Evolutionary conservation across 2,888 invertebrate genomes (phyloP).

Genomic region (Dolichopus griseipennis): DNA sequence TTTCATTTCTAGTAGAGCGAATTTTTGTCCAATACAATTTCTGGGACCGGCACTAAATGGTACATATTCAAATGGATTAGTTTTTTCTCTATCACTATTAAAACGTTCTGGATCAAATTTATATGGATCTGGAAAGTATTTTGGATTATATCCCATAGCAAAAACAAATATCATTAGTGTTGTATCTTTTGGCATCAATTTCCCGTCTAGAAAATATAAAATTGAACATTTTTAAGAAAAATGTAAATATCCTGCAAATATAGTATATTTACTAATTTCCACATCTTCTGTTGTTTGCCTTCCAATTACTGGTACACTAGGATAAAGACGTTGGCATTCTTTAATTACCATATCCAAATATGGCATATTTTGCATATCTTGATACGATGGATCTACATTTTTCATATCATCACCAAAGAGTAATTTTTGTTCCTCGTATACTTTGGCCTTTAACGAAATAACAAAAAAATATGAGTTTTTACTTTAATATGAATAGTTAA

Average conservation of each 20-base stretch:
- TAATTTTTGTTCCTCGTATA: conserved; percentile 43
- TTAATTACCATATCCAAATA: conserved; percentile 33
- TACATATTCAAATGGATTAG: conserved; percentile 45
- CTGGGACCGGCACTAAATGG: conserved; percentile 53
- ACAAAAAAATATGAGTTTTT: neutral
- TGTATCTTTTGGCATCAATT: conserved; percentile 10
- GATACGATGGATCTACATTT: conserved; percentile 18
- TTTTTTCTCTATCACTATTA: conserved; percentile 34
- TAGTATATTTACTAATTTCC: neutral
- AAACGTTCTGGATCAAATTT: conserved; percentile 41
- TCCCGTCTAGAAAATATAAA: conserved; percentile 10
- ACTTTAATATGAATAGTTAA: conserved; percentile 20
- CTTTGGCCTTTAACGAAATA: conserved; percentile 33
- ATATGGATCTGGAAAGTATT: conserved; percentile 32
- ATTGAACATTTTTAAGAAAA: neutral
- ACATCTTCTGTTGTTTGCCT: conserved; percentile 21
- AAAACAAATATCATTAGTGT: conserved; percentile 15
- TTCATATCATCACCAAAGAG: conserved; percentile 41
- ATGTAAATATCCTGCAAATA: neutral
- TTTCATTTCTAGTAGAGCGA: conserved; percentile 49
- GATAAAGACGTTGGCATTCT: conserved; percentile 32
- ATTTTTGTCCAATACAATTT: conserved; percentile 49
- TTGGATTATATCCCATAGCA: conserved; percentile 35
- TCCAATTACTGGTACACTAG: conserved; percentile 34
- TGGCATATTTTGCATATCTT: conserved; percentile 30